Evolutionary conservation across 1,140 invertebrate genomes (phyloP).

Genomic region (Cotesia typhae): DNA sequence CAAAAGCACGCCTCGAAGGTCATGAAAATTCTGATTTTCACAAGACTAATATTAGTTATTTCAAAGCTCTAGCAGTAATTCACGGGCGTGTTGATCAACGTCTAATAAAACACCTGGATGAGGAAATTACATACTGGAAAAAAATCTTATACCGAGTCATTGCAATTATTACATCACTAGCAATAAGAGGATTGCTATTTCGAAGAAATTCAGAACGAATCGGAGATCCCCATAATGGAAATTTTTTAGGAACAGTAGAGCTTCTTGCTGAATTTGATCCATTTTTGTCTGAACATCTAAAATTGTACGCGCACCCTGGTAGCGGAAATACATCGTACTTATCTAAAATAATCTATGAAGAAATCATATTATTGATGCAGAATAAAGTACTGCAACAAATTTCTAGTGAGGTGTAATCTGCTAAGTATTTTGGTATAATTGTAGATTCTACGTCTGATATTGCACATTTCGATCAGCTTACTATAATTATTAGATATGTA

Average conservation of each 20-base stretch:
- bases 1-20: constrained; percentile 18
- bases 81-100: constrained; percentile 30
- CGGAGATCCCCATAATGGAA: constrained; percentile 41
- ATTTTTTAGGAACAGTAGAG: constrained; percentile 42
- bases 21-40: constrained; percentile 36
- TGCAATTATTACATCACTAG: constrained; percentile 43
- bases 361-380: constrained; percentile 44
- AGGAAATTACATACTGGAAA: constrained; percentile 39
- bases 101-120: constrained; percentile 32
- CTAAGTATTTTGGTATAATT: background rate
- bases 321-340: constrained; percentile 40
- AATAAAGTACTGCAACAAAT: constrained; percentile 36
- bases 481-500: no score
- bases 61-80: constrained; percentile 31
- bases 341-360: constrained; percentile 36
- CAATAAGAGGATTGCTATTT: constrained; percentile 41
- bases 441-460: no score
- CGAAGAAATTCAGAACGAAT: constrained; percentile 40
- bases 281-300: constrained; percentile 41
- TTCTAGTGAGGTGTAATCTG: background rate
- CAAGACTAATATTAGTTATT: constrained; percentile 25
- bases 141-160: constrained; percentile 40
- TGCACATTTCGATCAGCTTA: no score
- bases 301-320: constrained; percentile 36
- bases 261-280: constrained; percentile 41